A percentile compares a stretch with the other conserved stretches of the same genome.
Conservation (phyloP, 2,888 invertebrate genomes). For the Eupithecia centaureata region DNA sequence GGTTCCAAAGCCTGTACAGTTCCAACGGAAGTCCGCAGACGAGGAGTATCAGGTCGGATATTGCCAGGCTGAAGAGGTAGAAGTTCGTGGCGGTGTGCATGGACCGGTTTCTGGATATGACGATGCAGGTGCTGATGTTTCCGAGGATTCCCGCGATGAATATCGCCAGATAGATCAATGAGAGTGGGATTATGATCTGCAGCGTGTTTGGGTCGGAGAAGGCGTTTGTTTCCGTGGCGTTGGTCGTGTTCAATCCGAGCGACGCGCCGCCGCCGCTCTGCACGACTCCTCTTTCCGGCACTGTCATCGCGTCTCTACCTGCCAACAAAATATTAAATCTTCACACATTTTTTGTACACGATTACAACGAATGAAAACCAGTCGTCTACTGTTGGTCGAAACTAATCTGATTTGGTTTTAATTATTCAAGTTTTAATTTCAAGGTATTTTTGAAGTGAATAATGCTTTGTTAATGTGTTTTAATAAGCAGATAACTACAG, state of each 20-base stretch:
- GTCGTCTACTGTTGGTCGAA: slow-evolving; percentile 13
- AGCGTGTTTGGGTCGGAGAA: slow-evolving; percentile 80
- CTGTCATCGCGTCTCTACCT: slow-evolving; percentile 58
- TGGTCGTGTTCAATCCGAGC: slow-evolving; percentile 60
- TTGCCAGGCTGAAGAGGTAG: slow-evolving; percentile 91
- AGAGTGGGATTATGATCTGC: slow-evolving; percentile 86
- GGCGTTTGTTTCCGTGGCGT: slow-evolving; percentile 53
- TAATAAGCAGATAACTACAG: slow-evolving; percentile 16
- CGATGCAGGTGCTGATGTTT: slow-evolving; percentile 91
- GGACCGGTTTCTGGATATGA: slow-evolving; percentile 89
- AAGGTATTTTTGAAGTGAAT: slow-evolving; percentile 19
- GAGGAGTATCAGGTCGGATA: slow-evolving; percentile 89
- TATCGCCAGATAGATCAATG: slow-evolving; percentile 87
- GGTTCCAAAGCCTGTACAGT: slow-evolving; percentile 89
- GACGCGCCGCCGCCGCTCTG: slow-evolving; percentile 54
- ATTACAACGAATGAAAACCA: slow-evolving; percentile 13
- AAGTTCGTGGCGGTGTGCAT: slow-evolving; percentile 95
- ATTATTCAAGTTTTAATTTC: slow-evolving; percentile 21
- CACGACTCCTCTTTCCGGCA: slow-evolving; percentile 52
- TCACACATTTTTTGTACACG: slow-evolving; percentile 11
- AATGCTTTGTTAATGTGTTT: slow-evolving; percentile 23
- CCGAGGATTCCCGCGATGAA: slow-evolving; percentile 90
- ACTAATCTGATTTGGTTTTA: slow-evolving; percentile 14
- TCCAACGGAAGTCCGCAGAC: slow-evolving; percentile 92
- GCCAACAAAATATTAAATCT: slow-evolving; percentile 50